A percentile compares a stretch with the other conserved stretches of the same genome.
Conservation (phyloP, 2,888 invertebrate genomes). For the Hypomecis atomaria region DNA sequence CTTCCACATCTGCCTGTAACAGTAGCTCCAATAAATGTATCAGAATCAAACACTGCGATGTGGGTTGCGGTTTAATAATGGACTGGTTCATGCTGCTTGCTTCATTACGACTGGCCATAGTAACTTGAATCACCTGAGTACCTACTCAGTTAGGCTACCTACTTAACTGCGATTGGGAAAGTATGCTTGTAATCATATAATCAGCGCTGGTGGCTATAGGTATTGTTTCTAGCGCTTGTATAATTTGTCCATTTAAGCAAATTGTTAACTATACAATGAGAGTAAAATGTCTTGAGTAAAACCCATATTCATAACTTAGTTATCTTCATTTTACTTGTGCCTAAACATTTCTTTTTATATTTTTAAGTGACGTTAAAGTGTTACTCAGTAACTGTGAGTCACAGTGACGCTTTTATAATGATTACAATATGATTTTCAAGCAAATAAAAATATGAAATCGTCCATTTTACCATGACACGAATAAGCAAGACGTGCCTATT, state of each 20-base stretch:
- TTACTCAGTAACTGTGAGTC: too few relatives aligned
- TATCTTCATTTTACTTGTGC: too few relatives aligned
- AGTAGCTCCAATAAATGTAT: constrained; percentile 1
- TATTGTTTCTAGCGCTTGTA: constrained; percentile 3
- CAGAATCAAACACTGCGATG: constrained; percentile 12
- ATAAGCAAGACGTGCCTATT: constrained; percentile 31
- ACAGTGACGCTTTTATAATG: background rate
- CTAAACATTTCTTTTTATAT: too few relatives aligned
- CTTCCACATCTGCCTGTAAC: background rate
- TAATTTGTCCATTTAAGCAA: background rate
- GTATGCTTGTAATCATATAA: constrained; percentile 14
- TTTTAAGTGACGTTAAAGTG: background rate
- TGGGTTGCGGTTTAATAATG: constrained; percentile 20
- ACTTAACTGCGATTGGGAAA: constrained; percentile 24
- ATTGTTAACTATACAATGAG: background rate
- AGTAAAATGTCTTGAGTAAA: background rate
- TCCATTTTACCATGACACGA: constrained; percentile 29
- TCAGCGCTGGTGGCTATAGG: constrained; percentile 7
- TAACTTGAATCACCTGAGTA: constrained; percentile 6
- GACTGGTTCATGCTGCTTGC: constrained; percentile 13
- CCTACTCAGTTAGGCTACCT: constrained; percentile 4
- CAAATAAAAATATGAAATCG: constrained; percentile 20
- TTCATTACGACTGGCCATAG: constrained; percentile 8
- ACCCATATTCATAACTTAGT: too few relatives aligned
- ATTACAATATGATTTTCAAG: constrained; percentile 13